phyloP scores from a whole-genome alignment of 2,888 invertebrate genomes.

The Brachynemurus nebulosus region DNA sequence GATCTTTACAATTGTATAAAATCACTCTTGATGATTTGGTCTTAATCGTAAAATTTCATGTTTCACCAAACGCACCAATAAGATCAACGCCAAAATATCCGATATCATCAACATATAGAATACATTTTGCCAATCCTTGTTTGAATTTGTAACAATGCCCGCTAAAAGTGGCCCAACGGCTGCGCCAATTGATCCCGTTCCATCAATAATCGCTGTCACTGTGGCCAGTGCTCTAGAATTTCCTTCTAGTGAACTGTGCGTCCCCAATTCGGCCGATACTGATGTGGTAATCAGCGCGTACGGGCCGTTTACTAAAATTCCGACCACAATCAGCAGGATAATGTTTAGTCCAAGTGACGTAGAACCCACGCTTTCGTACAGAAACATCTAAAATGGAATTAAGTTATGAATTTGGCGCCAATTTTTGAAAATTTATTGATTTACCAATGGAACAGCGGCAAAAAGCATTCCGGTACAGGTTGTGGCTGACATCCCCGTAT shows the following conservation, averaged over 20 bases:
- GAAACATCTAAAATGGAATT: constrained; percentile 49
- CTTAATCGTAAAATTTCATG: constrained; percentile 28
- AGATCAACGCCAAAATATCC: constrained; percentile 60
- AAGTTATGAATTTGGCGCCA: background rate
- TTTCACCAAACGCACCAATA: constrained; percentile 42
- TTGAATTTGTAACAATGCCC: constrained; percentile 61
- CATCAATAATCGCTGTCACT: constrained; percentile 96
- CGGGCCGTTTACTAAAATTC: constrained; percentile 85
- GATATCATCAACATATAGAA: constrained; percentile 83
- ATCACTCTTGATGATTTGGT: constrained; percentile 7
- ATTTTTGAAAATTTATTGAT: constrained; percentile 15
- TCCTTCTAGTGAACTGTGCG: constrained; percentile 70
- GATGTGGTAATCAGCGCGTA: constrained; percentile 94
- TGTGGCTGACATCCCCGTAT: constrained; percentile 69
- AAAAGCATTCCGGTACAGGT: constrained; percentile 73
- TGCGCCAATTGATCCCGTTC: constrained; percentile 85
- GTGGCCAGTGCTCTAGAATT: constrained; percentile 86
- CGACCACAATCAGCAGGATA: constrained; percentile 54
- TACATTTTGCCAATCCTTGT: constrained; percentile 66
- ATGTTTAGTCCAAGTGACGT: constrained; percentile 48
- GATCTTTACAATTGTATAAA: no score
- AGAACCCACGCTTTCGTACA: constrained; percentile 63
- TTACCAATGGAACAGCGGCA: constrained; percentile 70
- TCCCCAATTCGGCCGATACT: constrained; percentile 87
- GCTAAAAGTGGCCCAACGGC: constrained; percentile 86